Base-by-base conservation (phyloP, 2,888 invertebrate species). In the Laothoe populi region DNA sequence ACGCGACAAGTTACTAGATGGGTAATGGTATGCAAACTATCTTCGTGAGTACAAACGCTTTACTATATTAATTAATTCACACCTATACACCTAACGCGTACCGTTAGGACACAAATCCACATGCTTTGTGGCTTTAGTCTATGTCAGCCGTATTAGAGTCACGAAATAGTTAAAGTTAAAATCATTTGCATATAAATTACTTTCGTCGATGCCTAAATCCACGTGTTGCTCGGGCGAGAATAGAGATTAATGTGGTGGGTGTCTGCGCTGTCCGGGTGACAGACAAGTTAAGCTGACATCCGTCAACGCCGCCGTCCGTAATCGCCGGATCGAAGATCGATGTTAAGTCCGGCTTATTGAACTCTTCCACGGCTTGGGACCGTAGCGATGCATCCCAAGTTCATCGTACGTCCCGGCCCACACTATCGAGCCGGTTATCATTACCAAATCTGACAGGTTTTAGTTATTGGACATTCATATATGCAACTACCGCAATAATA, bases 151-250 rank as follows among this genome's bases (percentile, higher is more conserved):
- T 78, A 88, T 91, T 88, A 89, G 77, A 88, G 86, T 86, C 88
- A 90, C 87, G 84, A 83, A 88, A 87, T 86, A 82, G 82, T 90
- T 88, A 88, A 86, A 87, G 84, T 86, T 82, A 79, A 84, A 88
- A 86, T 86, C 86, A 92, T 92, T 92, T 88, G 88, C 92, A 92
- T 92, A 90, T 92, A 92, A 92, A 92, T 92, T 84, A 92, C 84
- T 90, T 90, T 90, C 85, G 84, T 85, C 85, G 83, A 86, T 87
- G 87, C 82, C 86, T 89, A 87, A 88, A 89, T 88, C 90, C 90
- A 91, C 90, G 90, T 91, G 92, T 91, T 90, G 90, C 88, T 88
- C 81, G 75, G 78, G 78, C 80, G 84, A 86, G 88, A 84, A 88
- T 86, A 87, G 85, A 90, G 92, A 92, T 92, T 92, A 92, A 88